Evolutionary conservation across 2,888 invertebrate genomes (phyloP), one percentile per base, ranked within the genome.

Genomic region (Balanococcus diminutus): DNA sequence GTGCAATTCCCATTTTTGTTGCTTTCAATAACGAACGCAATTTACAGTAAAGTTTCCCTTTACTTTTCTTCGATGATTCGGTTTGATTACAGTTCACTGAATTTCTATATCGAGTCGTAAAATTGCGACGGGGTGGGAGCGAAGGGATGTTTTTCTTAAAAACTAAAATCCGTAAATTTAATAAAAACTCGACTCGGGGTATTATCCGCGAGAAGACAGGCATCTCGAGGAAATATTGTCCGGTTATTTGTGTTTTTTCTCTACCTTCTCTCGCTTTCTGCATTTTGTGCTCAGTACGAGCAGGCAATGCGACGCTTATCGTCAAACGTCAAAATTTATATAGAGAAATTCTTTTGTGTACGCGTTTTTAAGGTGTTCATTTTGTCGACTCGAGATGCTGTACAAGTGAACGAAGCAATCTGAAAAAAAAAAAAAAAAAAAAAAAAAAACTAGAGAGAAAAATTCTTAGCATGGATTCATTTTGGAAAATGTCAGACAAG

Each of bases 31-130:
- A 85, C 85, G 85, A 85, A 85, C 85, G 75, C 85, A 85, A 85
- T 85, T 85, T 85, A 85, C 85, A 85, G 79, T 85, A 85, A 85
- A 85, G 85, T 85, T 85, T 85, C 85, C 85, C 75, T 51, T 75
- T 85, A 75, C 79, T 85, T 85, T 75, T 56, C 67, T 83, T 84
- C 51, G 83, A 85, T 85, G 85, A 85, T 85, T 85, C 75, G 85
- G 85, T 85, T 85, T 79, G 85, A 85, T 85, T 85, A 85, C 85
- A 85, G 75, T 85, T 79, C 75, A 85, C 75, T 85, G 85, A 85
- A 85, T 85, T 79, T 85, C 85, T 85, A 85, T 85, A 85, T 85
- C 72, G 42, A 85, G 85, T 85, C 85, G 85, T 85, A 85, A 85
- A 85, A 85, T 42, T 56, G 36, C 31, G 51, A 72, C 28, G 36